Percentiles rank a stretch among this genome's conserved stretches.
These are phyloP conservation scores for Sebastiscus tertius DNA, from an alignment of 2,797 vertebrate species.

Conservation along the genomic window DNA sequence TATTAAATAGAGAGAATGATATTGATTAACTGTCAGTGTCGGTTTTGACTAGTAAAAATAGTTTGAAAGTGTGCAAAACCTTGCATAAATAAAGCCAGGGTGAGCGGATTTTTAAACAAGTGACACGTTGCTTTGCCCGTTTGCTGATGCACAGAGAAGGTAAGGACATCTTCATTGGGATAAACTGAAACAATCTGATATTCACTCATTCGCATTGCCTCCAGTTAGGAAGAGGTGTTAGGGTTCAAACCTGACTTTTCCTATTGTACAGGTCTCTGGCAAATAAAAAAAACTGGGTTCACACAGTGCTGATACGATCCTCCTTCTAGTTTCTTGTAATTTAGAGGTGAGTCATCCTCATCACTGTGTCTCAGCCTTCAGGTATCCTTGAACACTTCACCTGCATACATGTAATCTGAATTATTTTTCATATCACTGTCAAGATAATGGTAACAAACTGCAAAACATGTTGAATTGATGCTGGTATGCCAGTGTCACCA, in stretches of 20 bases:
- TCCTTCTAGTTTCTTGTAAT: not conserved
- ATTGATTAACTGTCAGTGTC: too few species aligned
- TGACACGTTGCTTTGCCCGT: too few species aligned
- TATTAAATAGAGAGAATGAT: too few species aligned
- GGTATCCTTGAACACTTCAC: not conserved
- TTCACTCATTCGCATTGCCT: too few species aligned
- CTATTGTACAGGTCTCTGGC: not conserved
- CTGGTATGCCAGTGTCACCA: not conserved
- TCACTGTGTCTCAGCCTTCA: not conserved
- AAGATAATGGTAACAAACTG: not conserved
- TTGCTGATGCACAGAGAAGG: too few species aligned
- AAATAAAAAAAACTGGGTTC: not conserved
- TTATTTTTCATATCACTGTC: not conserved
- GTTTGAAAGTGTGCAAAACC: too few species aligned
- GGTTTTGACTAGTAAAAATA: too few species aligned
- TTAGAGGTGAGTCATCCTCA: not conserved
- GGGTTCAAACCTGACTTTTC: not conserved
- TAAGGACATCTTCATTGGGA: too few species aligned
- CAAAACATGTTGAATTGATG: not conserved
- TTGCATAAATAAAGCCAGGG: too few species aligned
- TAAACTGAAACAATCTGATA: too few species aligned
- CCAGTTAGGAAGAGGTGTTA: not conserved
- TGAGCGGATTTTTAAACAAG: too few species aligned
- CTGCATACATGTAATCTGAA: not conserved
- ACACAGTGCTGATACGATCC: not conserved